Evolutionary conservation across 2,113 vertebrate genomes (phyloP).

Genomic region (Neolamprologus longior): DNA sequence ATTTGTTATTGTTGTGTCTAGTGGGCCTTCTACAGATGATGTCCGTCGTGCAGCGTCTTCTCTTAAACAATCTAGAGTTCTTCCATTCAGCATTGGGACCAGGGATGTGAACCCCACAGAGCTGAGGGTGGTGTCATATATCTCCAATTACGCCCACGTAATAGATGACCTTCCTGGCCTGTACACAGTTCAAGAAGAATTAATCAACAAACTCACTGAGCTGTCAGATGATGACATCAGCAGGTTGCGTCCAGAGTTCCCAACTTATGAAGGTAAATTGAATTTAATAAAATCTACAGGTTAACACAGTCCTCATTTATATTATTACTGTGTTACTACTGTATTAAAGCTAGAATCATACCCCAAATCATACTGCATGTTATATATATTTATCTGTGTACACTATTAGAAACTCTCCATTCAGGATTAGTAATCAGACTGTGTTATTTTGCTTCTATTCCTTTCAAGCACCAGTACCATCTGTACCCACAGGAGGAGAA

Average conservation of each 20-base stretch:
- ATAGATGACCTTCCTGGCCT: constrained; percentile 81
- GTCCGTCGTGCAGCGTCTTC: constrained; percentile 66
- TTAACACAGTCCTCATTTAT: neutral
- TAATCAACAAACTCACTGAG: constrained; percentile 64
- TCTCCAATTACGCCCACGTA: constrained; percentile 73
- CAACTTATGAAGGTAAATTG: constrained; percentile 49
- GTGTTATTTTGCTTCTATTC: neutral
- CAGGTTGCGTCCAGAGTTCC: constrained; percentile 43
- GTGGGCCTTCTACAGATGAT: constrained; percentile 81
- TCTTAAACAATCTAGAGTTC: constrained; percentile 76
- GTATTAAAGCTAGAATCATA: neutral
- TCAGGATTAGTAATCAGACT: neutral
- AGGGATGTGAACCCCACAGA: constrained; percentile 76
- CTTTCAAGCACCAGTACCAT: constrained; percentile 14
- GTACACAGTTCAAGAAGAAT: constrained; percentile 69
- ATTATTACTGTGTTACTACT: neutral
- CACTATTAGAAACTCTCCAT: neutral
- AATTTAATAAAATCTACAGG: neutral
- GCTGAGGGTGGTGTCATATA: constrained; percentile 78
- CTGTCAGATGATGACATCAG: constrained; percentile 64
- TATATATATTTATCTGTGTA: neutral
- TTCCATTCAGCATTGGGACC: constrained; percentile 85
- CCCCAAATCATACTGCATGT: neutral
- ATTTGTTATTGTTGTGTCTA: constrained; percentile 84
- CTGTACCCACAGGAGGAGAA: constrained; percentile 33